Base-by-base conservation (phyloP, 53 echinoderm and acorn worm species). In the Holothuria leucospilota region DNA sequence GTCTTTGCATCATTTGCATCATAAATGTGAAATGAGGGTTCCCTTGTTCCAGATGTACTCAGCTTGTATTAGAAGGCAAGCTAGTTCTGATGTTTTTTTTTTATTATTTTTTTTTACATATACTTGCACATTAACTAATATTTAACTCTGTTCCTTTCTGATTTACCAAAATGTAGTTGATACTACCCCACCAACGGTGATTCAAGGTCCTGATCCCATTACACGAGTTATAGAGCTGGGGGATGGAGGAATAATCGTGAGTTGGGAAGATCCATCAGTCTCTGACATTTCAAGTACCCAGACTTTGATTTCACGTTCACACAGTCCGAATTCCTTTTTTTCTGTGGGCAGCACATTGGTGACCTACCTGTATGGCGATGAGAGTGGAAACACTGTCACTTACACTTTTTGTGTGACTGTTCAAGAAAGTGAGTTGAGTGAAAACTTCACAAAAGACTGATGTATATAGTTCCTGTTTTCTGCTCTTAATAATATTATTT, bases 251-350 rank as follows among this genome's bases (percentile, higher is more conserved):
- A 64, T 80, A 16, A 12, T 29, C 4, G 89, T 80, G 4, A 71
- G 71, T 58, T 94, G 94, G 94, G 8, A 23, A 39, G 94, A 92
- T 70, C 94, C 88, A 29, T 68, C 90, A 46, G 84, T 92, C 12
- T 20, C 72, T 7, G 92, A 90, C 39, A 82, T 86, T 61, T 59
- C 72, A 0, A 20, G 16, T 9, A 67, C 34, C 9, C 65, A 72
- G 12, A 51, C 30, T 2, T 21, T 86, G 20, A 49, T 85, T 2
- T 69, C 78, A 67, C 92, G 73, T 29, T 90, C 94, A 11, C 87
- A 90, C 18, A 51, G 29, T 21, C 84, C 94, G 14, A 62, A 71
- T 21, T 42, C 87, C 34, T 82, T 59, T 72, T 94, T 92, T 64
- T 28, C 59, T 16, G 29, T 78, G 23, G 94, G 94, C 20, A 81